Evolutionary conservation across 2,888 invertebrate species (phyloP), one percentile per base, ranked within the genome.

Genomic region (Leucoma salicis): DNA sequence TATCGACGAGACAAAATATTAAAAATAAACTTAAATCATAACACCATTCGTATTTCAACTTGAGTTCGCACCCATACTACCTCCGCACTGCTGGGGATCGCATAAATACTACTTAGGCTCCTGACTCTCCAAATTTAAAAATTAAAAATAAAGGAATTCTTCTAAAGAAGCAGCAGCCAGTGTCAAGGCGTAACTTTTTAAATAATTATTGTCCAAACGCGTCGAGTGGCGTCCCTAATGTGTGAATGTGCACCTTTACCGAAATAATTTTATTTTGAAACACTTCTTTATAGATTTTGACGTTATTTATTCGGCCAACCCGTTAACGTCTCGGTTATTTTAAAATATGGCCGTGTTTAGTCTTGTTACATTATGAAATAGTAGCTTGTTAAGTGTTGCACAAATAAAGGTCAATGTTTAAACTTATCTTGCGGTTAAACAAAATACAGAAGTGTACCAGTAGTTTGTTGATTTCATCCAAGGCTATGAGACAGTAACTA

Each of bases 41-140:
- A 47, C 44, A 43, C 44, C 28, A 24, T 24, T 49, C 39, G 48
- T 39, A 47, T 53, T 15, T 64, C 63, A 61, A 69, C 63, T 68
- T 69, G 64, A 70, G 70, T 76, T 72, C 66, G 71, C 67, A 60
- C 56, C 63, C 67, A 57, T 70, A 69, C 73, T 66, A 64, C 70
- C 76, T 75, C 69, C 74, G 74, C 84, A 60, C 84, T 53, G 85
- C 70, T 82, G 85, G 86, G 79, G 74, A 83, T 74, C 86, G 75
- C 88, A 89, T 89, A 88, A 88, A 89, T 88, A 88, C 83, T 88
- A 78, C 87, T 88, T 87, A 88, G 71, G 75, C 66, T 74, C 77
- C 68, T 74, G 82, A 81, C 78, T 78, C 73, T 75, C 78, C 67
- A 77, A 83, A 85, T 81, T 82, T 74, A 73, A 69, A 59, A 54